Evolutionary conservation across 1,140 invertebrate species (phyloP).

Genomic region (Drosophila truncata): DNA sequence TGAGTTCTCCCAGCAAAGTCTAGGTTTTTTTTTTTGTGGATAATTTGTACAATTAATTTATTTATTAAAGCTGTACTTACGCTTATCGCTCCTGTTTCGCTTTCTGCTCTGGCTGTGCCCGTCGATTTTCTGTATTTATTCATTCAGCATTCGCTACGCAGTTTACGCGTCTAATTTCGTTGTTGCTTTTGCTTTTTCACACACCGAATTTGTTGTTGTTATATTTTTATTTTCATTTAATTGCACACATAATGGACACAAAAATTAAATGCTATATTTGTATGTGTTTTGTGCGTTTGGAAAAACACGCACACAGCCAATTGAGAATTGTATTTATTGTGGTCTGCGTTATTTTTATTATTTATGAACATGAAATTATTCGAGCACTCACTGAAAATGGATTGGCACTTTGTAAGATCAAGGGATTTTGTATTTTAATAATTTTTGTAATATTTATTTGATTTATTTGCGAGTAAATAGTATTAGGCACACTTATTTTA

Average conservation of each 20-base stretch:
- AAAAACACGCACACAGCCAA: conserved; percentile 50
- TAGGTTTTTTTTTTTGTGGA: not conserved
- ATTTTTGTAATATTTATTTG: not conserved
- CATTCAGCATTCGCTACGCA: conserved; percentile 80
- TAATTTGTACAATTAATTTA: conserved; percentile 11
- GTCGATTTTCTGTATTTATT: conserved; percentile 45
- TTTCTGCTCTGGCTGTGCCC: conserved; percentile 23
- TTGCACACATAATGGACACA: conserved; percentile 70
- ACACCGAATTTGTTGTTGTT: conserved; percentile 60
- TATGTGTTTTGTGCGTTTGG: conserved; percentile 31
- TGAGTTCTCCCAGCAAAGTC: not conserved
- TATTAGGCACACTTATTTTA: not conserved
- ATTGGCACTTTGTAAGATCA: conserved; percentile 30
- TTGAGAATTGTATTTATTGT: conserved; percentile 46
- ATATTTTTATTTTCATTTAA: conserved; percentile 69
- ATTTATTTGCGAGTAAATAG: not conserved
- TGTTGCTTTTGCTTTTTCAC: conserved; percentile 65
- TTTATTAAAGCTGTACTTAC: conserved; percentile 65
- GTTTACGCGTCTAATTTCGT: conserved; percentile 76
- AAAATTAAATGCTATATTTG: conserved; percentile 61
- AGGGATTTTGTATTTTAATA: not conserved
- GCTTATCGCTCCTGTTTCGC: conserved; percentile 57
- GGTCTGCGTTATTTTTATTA: conserved; percentile 23
- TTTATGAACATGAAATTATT: conserved; percentile 18
- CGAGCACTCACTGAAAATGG: conserved; percentile 47